A percentile compares a stretch with the other conserved stretches of the same genome.
Evolutionary conservation across 2,888 invertebrate species (phyloP).

Genomic region (Teinopalpus imperialis): DNA sequence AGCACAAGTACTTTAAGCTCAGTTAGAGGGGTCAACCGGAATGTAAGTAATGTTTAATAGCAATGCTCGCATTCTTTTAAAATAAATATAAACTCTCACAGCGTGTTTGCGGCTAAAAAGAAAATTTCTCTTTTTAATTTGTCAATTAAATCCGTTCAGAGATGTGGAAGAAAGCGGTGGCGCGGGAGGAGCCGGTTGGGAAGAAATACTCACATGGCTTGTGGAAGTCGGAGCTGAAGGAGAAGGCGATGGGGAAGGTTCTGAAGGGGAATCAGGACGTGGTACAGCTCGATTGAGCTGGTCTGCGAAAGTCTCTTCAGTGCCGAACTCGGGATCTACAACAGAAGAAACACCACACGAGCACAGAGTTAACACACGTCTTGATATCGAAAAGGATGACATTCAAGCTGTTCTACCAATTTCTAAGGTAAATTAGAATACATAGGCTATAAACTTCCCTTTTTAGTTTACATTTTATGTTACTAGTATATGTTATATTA

Average conservation of each 20-base stretch:
- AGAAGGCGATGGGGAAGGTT: conserved; percentile 73
- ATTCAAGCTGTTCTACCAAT: conserved; percentile 96
- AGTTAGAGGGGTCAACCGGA: too few species aligned
- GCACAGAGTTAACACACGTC: conserved; percentile 88
- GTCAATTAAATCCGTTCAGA: conserved; percentile 44
- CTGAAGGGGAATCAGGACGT: conserved; percentile 83
- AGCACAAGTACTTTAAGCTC: too few species aligned
- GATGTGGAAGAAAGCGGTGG: conserved; percentile 62
- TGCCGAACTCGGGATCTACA: conserved; percentile 52
- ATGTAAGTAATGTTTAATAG: too few species aligned
- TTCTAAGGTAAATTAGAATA: conserved; percentile 86
- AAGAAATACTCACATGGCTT: conserved; percentile 95
- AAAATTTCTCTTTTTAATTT: too few species aligned
- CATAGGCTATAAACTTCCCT: too few species aligned
- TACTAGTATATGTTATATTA: too few species aligned
- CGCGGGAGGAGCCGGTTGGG: conserved; percentile 77
- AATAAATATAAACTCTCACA: too few species aligned
- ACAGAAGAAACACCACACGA: conserved; percentile 72
- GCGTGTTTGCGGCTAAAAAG: too few species aligned
- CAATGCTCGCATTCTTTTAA: too few species aligned
- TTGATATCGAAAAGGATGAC: conserved; percentile 96
- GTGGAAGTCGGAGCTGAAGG: conserved; percentile 94
- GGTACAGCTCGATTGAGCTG: conserved; percentile 94
- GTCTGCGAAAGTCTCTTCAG: conserved; percentile 83
- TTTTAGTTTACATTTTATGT: too few species aligned